Conservation (phyloP, 2,113 vertebrate genomes). For the Mungos mungo region DNA sequence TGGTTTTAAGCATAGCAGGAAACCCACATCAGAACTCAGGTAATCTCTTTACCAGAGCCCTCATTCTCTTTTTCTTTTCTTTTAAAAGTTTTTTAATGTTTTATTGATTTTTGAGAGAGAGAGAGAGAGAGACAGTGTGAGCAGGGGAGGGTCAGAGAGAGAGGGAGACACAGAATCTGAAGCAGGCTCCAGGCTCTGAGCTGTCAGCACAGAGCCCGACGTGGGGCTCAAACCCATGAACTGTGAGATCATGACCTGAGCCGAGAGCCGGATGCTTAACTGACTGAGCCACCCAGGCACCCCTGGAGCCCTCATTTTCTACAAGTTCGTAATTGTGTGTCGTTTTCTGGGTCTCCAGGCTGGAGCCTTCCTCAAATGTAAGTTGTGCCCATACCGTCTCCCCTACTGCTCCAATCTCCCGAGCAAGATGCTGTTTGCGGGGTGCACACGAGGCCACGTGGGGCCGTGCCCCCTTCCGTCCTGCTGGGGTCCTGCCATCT, state of each 20-base stretch:
- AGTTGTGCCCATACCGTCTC: neutral
- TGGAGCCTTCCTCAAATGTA: neutral
- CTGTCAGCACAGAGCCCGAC: no score
- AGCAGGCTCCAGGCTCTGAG: no score
- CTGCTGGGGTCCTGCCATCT: neutral
- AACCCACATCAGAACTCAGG: slow-evolving; percentile 92
- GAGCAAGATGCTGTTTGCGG: neutral
- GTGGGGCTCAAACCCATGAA: no score
- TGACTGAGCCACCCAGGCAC: no score
- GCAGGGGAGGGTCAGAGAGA: no score
- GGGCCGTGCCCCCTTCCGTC: neutral
- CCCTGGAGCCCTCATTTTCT: slow-evolving; percentile 88
- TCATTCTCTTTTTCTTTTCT: slow-evolving; percentile 85
- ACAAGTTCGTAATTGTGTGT: slow-evolving; percentile 91
- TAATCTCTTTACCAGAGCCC: slow-evolving; percentile 85
- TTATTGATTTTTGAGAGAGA: no score
- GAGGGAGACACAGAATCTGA: no score
- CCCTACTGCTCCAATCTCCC: neutral
- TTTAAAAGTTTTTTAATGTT: no score
- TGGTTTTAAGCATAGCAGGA: slow-evolving; percentile 83
- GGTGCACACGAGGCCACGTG: neutral
- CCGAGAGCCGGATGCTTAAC: no score
- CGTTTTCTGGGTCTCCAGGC: neutral
- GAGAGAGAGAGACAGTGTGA: no score
- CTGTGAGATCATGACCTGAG: no score